These are phyloP conservation scores for Labrus mixtus DNA, from an alignment of 2,113 vertebrate genomes.

Conservation along the genomic window DNA sequence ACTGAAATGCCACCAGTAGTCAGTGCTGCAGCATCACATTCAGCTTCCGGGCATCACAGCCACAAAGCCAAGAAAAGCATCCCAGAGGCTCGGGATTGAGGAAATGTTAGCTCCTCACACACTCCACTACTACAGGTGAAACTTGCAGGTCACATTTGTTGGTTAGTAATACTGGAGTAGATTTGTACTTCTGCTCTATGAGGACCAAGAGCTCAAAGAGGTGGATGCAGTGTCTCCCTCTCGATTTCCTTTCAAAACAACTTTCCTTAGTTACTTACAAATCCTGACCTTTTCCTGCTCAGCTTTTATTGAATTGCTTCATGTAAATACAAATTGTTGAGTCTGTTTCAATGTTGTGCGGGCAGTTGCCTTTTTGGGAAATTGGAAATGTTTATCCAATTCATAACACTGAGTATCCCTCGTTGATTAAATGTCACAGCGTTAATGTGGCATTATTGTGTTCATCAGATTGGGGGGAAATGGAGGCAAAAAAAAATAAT, in stretches of 20 bases:
- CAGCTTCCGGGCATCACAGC: slow-evolving; percentile 68
- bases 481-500: slow-evolving; percentile 40
- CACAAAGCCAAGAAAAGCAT: slow-evolving; percentile 70
- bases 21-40: slow-evolving; percentile 68
- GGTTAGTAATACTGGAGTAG: slow-evolving; percentile 6
- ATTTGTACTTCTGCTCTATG: slow-evolving; percentile 23
- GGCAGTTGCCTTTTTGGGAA: slow-evolving; percentile 19
- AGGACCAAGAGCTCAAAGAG: slow-evolving; percentile 22
- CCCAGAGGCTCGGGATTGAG: slow-evolving; percentile 67
- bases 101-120: slow-evolving; percentile 58
- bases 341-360: background rate
- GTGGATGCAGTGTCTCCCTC: slow-evolving; percentile 10
- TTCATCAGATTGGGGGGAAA: slow-evolving; percentile 66
- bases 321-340: slow-evolving; percentile 47
- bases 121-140: slow-evolving; percentile 2
- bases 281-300: slow-evolving; percentile 40
- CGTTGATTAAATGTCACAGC: slow-evolving; percentile 83
- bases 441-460: slow-evolving; percentile 79
- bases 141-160: slow-evolving; percentile 28
- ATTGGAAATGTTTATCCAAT: slow-evolving; percentile 71
- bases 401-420: slow-evolving; percentile 68
- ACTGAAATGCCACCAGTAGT: slow-evolving; percentile 73
- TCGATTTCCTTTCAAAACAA: too few relatives aligned
- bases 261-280: background rate
- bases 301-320: slow-evolving; percentile 17